These are phyloP conservation scores for Drosophila setifemur DNA, from an alignment of 1,140 invertebrate species.

Conservation along the genomic window DNA sequence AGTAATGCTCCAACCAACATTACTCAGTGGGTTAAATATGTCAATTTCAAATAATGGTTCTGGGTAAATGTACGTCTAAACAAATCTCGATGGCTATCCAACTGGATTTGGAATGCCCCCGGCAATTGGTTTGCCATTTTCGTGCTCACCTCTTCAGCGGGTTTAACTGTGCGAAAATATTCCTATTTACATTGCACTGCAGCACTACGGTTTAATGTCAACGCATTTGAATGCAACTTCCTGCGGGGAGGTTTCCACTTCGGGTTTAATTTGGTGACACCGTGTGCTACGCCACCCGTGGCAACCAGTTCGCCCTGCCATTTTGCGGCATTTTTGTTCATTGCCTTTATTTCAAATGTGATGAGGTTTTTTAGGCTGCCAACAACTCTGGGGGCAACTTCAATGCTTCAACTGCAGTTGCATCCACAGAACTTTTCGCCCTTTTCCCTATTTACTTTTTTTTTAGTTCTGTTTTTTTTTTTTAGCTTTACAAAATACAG, in stretches of 20 bases:
- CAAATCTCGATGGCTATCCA: constrained; percentile 3
- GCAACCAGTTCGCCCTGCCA: constrained; percentile 2
- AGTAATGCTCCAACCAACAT: no score
- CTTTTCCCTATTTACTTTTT: background rate
- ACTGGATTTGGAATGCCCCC: background rate
- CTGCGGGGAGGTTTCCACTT: constrained; percentile 50
- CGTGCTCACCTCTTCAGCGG: background rate
- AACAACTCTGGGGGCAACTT: constrained; percentile 42
- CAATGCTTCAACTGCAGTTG: constrained; percentile 23
- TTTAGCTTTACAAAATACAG: background rate
- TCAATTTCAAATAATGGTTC: background rate
- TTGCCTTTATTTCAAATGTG: constrained; percentile 52
- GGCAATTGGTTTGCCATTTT: constrained; percentile 28
- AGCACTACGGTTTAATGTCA: constrained; percentile 46
- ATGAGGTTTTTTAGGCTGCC: constrained; percentile 37
- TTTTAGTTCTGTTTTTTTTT: background rate
- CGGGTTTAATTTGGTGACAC: constrained; percentile 59
- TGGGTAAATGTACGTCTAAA: background rate
- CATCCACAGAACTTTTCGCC: constrained; percentile 12
- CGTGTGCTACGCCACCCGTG: background rate
- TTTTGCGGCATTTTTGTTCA: constrained; percentile 47
- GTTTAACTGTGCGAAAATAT: constrained; percentile 7
- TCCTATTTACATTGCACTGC: constrained; percentile 58
- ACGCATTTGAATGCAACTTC: constrained; percentile 50
- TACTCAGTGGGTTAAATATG: no score